Evolutionary conservation across 23 tunicate genomes (phyloP), one percentile per base, ranked within the genome.

Genomic region (Clavelina lepadiformis): DNA sequence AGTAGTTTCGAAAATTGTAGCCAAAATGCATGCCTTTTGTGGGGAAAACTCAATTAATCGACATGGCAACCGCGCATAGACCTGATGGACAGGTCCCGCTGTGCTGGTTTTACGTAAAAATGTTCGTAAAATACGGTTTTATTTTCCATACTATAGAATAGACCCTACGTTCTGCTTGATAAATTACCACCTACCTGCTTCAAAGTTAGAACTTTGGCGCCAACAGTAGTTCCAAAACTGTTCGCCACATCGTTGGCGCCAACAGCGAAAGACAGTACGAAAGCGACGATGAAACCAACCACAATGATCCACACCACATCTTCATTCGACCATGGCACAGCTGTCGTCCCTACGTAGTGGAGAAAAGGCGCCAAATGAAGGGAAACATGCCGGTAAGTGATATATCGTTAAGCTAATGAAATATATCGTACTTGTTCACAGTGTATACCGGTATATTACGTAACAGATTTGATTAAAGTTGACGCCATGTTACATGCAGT

Each of bases 241-340:
- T 89, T 89, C 19, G 97, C 89, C 3, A 89, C 97, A 59, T 89
- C 97, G 59, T 89, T 89, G 35, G 97, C 97, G 33, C 97, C 97
- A 19, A 89, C 97, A 3, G 97, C 91, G 49, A 89, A 89, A 0
- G 97, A 68, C 13, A 89, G 83, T 22, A 89, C 37, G 61, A 81
- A 89, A 24, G 97, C 97, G 31, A 89, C 69, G 35, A 89, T 54
- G 47, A 89, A 89, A 1, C 97, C 97, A 38, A 70, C 71, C 34
- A 89, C 61, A 45, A 81, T 69, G 5, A 89, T 63, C 83, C 97
- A 82, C 19, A 89, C 35, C 25, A 82, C 27, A 19, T 74, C 33
- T 21, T 78, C 75, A 3, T 72, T 58, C 28, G 56, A 28, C 84
- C 84, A 78, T 45, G 69, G 30, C 0, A 44, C 69, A 7, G 28